Conservation (phyloP, 2,888 invertebrate species). For the Leuctra nigra region DNA sequence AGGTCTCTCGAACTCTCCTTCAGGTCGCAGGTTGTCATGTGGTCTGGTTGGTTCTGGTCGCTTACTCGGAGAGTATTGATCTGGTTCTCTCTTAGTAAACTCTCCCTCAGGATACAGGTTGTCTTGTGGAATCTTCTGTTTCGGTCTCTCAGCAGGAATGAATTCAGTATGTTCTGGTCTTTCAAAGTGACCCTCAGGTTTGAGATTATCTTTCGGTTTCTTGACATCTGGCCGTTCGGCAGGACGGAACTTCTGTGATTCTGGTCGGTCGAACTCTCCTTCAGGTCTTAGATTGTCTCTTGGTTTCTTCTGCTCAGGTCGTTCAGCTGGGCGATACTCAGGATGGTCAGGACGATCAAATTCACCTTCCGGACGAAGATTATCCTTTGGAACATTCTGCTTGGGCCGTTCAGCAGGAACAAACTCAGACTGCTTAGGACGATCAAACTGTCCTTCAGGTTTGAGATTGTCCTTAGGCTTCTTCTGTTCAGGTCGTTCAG, state of each 20-base stretch:
- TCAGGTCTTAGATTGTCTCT: conserved; percentile 39
- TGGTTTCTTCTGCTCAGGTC: conserved; percentile 39
- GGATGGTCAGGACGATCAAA: conserved; percentile 44
- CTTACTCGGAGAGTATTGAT: conserved; percentile 40
- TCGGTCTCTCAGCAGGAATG: conserved; percentile 31
- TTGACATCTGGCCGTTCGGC: conserved; percentile 33
- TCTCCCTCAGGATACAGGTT: conserved; percentile 30
- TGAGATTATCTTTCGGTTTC: conserved; percentile 37
- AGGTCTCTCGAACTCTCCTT: conserved; percentile 29
- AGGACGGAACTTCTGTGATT: conserved; percentile 20
- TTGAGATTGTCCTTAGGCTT: conserved; percentile 43
- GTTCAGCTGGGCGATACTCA: conserved; percentile 44
- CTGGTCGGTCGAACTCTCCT: conserved; percentile 34
- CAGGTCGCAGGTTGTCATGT: conserved; percentile 30
- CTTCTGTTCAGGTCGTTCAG: conserved; percentile 40
- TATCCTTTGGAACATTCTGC: conserved; percentile 43
- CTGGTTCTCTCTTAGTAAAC: conserved; percentile 46
- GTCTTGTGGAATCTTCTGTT: background rate
- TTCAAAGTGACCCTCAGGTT: conserved; percentile 45
- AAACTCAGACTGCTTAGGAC: conserved; percentile 31
- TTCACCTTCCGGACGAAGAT: conserved; percentile 46
- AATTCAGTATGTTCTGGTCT: conserved; percentile 36
- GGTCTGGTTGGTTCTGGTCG: conserved; percentile 34
- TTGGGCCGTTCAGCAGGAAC: conserved; percentile 40
- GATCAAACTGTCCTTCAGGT: conserved; percentile 39